Conservation (phyloP, 2,888 invertebrate species). For the Folsomia candida region DNA sequence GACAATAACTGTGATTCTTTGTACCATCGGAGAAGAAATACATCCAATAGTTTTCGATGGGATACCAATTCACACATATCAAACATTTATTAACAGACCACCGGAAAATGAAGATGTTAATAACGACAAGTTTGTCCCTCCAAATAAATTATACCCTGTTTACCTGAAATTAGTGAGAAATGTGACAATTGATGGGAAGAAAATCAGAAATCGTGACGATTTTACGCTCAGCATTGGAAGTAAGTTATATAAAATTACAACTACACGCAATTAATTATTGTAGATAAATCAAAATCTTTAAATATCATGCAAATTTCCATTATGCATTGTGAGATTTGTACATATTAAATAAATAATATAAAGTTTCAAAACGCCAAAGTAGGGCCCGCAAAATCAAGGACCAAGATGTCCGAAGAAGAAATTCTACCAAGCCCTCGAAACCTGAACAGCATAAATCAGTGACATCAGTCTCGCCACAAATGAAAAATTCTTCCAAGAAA, state of each 20-base stretch:
- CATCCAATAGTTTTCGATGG: too few species aligned
- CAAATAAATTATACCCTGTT: not conserved
- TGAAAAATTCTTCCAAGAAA: not conserved
- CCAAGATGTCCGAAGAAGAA: not conserved
- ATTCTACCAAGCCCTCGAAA: not conserved
- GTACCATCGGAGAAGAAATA: too few species aligned
- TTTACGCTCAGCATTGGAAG: constrained; percentile 12
- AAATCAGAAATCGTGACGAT: not conserved
- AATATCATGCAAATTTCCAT: too few species aligned
- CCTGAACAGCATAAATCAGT: too few species aligned
- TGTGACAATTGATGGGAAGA: not conserved
- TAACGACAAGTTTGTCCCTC: not conserved
- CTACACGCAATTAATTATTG: too few species aligned
- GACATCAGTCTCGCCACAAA: too few species aligned
- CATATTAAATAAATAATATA: not conserved
- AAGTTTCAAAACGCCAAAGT: constrained; percentile 5
- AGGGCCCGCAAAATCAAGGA: not conserved
- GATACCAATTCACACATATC: too few species aligned
- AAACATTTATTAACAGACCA: too few species aligned
- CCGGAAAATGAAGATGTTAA: too few species aligned
- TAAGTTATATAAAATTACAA: constrained; percentile 3
- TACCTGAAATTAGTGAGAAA: not conserved
- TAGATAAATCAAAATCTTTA: too few species aligned
- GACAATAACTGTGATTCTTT: too few species aligned
- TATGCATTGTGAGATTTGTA: not conserved